phyloP scores from a whole-genome alignment of 2,888 invertebrate species.

The Notodonta dromedarius region DNA sequence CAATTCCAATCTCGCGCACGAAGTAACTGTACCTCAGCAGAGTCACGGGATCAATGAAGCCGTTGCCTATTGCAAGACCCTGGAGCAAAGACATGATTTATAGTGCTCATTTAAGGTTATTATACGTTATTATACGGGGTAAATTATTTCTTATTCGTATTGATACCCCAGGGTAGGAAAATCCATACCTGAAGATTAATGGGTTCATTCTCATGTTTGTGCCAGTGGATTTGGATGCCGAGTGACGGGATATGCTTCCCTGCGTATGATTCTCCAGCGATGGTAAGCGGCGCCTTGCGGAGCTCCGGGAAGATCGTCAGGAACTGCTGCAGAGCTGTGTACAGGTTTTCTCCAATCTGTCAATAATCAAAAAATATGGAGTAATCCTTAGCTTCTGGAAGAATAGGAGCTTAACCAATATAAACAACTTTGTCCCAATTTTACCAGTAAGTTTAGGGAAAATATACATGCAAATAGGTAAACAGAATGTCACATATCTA shows the following conservation, averaged over 20 bases:
- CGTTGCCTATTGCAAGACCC: constrained; percentile 84
- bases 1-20: constrained; percentile 80
- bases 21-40: constrained; percentile 82
- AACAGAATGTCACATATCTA: background rate
- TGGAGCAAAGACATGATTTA: constrained; percentile 31
- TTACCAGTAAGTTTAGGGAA: no score
- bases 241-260: constrained; percentile 77
- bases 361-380: background rate
- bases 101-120: no score
- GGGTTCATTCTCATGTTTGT: constrained; percentile 64
- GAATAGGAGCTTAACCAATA: no score
- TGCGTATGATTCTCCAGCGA: constrained; percentile 83
- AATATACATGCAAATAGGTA: no score
- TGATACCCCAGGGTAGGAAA: no score
- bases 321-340: constrained; percentile 73
- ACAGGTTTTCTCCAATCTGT: constrained; percentile 65
- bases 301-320: constrained; percentile 78
- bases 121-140: no score
- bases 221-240: constrained; percentile 56
- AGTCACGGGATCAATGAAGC: constrained; percentile 82
- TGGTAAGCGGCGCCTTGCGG: constrained; percentile 75
- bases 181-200: constrained; percentile 76
- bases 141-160: no score
- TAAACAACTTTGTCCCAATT: no score
- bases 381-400: no score